Base-by-base conservation (phyloP, 2,113 vertebrate species). In the Uria lomvia region DNA sequence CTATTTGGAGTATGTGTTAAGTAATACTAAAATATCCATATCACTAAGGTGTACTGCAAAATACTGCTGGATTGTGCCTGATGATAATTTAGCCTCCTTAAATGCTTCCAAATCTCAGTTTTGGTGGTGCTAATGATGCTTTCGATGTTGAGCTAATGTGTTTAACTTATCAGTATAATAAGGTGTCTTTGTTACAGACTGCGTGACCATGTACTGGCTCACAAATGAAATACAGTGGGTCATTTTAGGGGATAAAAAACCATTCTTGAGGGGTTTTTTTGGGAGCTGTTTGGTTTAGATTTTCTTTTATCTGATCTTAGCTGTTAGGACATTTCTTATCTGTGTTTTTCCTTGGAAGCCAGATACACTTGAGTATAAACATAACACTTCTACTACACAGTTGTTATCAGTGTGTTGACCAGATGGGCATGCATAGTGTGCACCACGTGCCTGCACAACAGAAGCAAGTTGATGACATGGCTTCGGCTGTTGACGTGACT, bases 401-500 rank as follows among this genome's bases (percentile, higher is more conserved):
- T 29, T 72, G 42, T 24, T 13, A 0, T 34, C 32, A 1, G 24
- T 42, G 40, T 53, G 38, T 6, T 72, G 38, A 12, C 8, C 32
- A 7, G 53, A 3, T 4, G 18, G 68, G 19, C 12, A 1, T 8
- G 22, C 12, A 1, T 5, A 24, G 55, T 0, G 1, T 8, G 43
- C 20, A 4, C 8, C 5, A 32, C 7, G 2, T 6, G 34, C 26
- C 32, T 15, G 56, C 16, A 1, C 6, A 5, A 4, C 15, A 34
- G 72, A 16, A 36, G 7, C 4, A 7, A 15, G 47, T 49, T 49
- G 47, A 22, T 49, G 47, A 49, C 47, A 49, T 27, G 43, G 34
- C 23, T 2, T 36, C 3, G 3, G 68, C 47, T 17, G 0, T 5
- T 29, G 68, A 1, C 16, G 0, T 4, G 63, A 5, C 53, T n/a